These are phyloP conservation scores for Pteropus rufus DNA, from an alignment of 2,797 vertebrate species.

Conservation along the genomic window DNA sequence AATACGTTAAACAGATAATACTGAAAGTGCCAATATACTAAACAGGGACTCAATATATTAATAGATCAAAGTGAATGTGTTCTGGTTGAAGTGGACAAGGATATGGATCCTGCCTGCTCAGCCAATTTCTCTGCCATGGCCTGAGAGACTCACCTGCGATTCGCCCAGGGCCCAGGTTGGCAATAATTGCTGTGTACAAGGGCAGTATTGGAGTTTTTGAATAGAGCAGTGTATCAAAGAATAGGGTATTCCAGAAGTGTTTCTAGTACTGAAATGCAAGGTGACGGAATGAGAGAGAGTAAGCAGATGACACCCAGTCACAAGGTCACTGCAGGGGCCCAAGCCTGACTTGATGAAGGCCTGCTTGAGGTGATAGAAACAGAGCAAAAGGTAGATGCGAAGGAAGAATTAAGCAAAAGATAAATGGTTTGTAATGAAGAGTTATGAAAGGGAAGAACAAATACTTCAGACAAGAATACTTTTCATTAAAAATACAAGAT, in stretches of 20 bases:
- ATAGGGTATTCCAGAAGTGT: neutral
- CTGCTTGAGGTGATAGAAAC: neutral
- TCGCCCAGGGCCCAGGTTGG: neutral
- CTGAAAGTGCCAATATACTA: neutral
- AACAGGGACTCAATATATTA: neutral
- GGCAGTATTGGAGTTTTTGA: neutral
- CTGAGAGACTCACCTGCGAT: rapidly evolving
- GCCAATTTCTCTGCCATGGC: neutral
- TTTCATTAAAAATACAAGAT: neutral
- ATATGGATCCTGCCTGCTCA: neutral
- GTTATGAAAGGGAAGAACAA: neutral
- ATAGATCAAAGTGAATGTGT: neutral
- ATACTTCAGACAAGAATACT: neutral
- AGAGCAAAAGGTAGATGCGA: neutral
- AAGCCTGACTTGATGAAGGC: neutral
- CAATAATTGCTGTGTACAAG: neutral
- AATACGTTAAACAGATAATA: neutral
- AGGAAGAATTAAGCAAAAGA: neutral
- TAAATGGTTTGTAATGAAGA: neutral
- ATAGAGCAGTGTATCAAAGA: neutral
- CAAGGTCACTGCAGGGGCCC: neutral
- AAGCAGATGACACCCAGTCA: neutral
- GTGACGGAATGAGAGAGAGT: neutral
- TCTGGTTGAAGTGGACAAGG: neutral
- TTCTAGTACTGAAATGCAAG: neutral